A percentile compares a stretch with the other conserved stretches of the same genome.
phyloP scores from a whole-genome alignment of 2,113 vertebrate genomes.

The Nannobrachium achirus region DNA sequence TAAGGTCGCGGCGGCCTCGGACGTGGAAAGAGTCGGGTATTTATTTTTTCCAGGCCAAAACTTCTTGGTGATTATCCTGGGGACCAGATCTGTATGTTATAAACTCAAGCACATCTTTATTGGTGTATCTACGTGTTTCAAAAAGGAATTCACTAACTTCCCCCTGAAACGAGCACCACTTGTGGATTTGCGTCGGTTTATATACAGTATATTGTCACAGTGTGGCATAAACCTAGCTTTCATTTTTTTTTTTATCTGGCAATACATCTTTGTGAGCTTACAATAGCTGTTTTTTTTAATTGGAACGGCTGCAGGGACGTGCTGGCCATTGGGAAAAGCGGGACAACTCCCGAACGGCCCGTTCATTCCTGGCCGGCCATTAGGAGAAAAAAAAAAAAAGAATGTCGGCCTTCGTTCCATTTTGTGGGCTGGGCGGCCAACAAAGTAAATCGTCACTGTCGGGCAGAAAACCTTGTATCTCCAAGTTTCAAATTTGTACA shows the following conservation, averaged over 20 bases:
- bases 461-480: too few relatives aligned
- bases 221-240: not conserved
- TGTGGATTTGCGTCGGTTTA: slow-evolving; percentile 5
- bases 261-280: not conserved
- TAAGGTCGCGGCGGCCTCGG: not conserved
- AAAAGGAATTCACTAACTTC: not conserved
- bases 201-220: not conserved
- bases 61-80: slow-evolving; percentile 1
- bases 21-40: slow-evolving; percentile 16
- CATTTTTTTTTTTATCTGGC: not conserved
- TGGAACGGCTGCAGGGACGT: too few relatives aligned
- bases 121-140: slow-evolving; percentile 6
- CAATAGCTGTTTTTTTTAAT: not conserved
- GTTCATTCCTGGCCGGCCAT: too few relatives aligned
- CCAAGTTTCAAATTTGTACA: too few relatives aligned
- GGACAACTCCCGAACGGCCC: too few relatives aligned
- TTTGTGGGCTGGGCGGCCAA: too few relatives aligned
- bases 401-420: too few relatives aligned
- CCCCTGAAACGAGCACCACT: not conserved
- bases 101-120: slow-evolving; percentile 14
- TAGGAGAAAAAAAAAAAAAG: too few relatives aligned
- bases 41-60: slow-evolving; percentile 4
- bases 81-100: slow-evolving; percentile 3
- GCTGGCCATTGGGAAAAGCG: too few relatives aligned
- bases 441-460: too few relatives aligned